Base-by-base conservation (phyloP, 2,797 vertebrate genomes). In the Clarias platycephalus region DNA sequence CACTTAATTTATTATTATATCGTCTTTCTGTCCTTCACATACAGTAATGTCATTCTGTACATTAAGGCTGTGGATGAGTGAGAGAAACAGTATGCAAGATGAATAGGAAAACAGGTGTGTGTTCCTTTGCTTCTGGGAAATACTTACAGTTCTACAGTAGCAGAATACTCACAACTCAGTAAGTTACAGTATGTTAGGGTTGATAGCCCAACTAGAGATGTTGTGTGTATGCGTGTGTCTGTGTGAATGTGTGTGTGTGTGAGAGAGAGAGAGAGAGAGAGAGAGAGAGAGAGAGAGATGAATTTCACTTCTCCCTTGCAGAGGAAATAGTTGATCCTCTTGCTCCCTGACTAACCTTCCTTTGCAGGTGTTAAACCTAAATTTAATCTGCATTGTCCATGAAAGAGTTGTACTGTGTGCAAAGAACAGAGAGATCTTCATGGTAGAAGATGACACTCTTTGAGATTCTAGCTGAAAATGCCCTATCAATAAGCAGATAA, bases 281-380 rank as follows among this genome's bases (percentile, higher is more conserved):
- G 34, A 44, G 68, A 40, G 34, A n/a, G 7, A n/a, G 71, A 63
- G 34, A 44, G 34, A 63, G 34, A 62, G 31, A 24, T 28, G 40
- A 28, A 63, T 89, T 86, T 87, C 88, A 89, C 85, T 89, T 89
- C 86, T 86, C 34, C 63, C 66, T 85, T 72, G 63, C 55, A 81
- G 67, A 82, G 80, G 84, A 87, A 89, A 79, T 71, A n/a, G 62
- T 44, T 49, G 37, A 84, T 84, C 71, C 64, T 83, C 58, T 74
- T 2, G 13, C 22, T 60, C 62, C 78, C 71, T 81, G 34, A 64
- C 72, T 70, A 82, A 82, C 40, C 80, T 83, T 89, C 86, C 80
- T 55, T 72, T 85, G 74, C 88, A 89, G 88, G 86, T 89, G 88
- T 84, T 66, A 15, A 75, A 53, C 67, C 77, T 84, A 72, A 84